These are phyloP conservation scores for Pleuronectes platessa DNA, from an alignment of 2,113 vertebrate genomes.

Conservation along the genomic window DNA sequence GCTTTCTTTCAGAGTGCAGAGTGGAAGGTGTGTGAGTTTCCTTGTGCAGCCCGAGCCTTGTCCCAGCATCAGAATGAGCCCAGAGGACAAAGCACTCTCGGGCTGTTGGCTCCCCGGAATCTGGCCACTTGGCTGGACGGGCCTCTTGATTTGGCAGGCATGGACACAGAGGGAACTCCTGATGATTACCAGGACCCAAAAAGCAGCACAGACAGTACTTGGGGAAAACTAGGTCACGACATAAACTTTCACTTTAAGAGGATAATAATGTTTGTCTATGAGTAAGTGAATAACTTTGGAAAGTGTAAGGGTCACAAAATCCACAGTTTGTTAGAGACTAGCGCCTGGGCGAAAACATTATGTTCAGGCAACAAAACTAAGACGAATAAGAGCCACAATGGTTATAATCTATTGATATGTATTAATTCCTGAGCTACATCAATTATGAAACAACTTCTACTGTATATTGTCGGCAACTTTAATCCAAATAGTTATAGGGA, in stretches of 20 bases:
- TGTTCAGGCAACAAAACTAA: neutral
- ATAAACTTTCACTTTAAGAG: neutral
- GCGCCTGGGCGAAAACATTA: too few species aligned
- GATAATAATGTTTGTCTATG: neutral
- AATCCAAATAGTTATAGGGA: neutral
- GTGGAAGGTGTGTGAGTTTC: conserved; percentile 55
- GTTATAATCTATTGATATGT: neutral
- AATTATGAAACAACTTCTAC: neutral
- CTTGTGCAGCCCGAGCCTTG: conserved; percentile 46
- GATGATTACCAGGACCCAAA: conserved; percentile 49
- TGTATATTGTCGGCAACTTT: neutral
- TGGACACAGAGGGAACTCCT: conserved; percentile 50
- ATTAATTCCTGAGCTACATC: neutral
- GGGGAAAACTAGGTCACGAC: conserved; percentile 36
- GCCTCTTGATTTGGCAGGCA: conserved; percentile 58
- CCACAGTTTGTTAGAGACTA: neutral
- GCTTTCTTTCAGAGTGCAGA: conserved; percentile 36
- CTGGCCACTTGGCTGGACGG: conserved; percentile 59
- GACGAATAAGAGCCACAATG: neutral
- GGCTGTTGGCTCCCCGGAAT: conserved; percentile 74
- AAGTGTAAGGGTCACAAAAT: neutral
- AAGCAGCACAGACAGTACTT: conserved; percentile 16
- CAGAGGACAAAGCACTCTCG: conserved; percentile 71
- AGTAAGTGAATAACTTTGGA: neutral
- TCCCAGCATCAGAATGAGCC: conserved; percentile 74